These are phyloP conservation scores for Hirundo rustica DNA, from an alignment of 2,797 vertebrate genomes.

Conservation along the genomic window DNA sequence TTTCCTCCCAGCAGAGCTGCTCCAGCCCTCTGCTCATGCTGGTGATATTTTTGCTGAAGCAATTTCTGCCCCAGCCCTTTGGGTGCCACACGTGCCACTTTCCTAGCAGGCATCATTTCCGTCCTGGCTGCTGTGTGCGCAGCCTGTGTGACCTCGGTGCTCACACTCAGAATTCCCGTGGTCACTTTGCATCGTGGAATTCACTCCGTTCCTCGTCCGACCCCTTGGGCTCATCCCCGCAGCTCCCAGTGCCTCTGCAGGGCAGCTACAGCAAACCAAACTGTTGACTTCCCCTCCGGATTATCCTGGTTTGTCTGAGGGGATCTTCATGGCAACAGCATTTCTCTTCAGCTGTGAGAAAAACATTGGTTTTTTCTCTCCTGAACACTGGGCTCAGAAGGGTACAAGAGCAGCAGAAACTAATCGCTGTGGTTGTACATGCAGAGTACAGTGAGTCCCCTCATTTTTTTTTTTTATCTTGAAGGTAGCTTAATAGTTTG, in stretches of 20 bases:
- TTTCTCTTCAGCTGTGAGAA: neutral
- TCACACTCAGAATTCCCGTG: neutral
- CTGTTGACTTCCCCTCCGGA: neutral
- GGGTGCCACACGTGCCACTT: fast-evolving
- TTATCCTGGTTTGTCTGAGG: neutral
- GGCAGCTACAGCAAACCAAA: neutral
- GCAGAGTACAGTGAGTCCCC: neutral
- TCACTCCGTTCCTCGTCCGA: neutral
- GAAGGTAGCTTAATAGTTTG: conserved; percentile 54
- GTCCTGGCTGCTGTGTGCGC: neutral
- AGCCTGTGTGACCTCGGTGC: neutral
- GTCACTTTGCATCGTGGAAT: neutral
- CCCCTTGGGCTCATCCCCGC: neutral
- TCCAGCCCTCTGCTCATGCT: neutral
- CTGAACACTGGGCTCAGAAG: neutral
- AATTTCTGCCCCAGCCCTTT: neutral
- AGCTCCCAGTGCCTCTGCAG: neutral
- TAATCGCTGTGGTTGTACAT: conserved; percentile 9
- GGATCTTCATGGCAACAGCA: neutral
- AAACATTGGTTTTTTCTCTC: neutral
- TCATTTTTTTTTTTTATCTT: conserved; percentile 3
- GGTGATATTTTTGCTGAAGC: neutral
- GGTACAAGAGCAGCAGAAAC: conserved; percentile 4
- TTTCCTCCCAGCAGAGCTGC: neutral
- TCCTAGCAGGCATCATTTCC: neutral